Conservation (phyloP, 1,140 invertebrate genomes). For the Trialeurodes vaporariorum region DNA sequence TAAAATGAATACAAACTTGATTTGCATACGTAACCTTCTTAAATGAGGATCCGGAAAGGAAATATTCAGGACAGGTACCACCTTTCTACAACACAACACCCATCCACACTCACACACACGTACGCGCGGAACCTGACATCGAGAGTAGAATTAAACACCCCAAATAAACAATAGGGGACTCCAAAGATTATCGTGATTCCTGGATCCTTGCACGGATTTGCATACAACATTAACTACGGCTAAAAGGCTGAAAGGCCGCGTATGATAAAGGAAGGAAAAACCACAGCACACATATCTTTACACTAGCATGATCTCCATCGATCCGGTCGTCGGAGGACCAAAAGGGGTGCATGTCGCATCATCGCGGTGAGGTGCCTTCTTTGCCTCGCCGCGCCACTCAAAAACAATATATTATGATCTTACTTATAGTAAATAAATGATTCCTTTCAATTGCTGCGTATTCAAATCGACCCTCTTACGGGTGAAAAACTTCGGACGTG, state of each 20-base stretch:
- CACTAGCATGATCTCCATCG: not conserved
- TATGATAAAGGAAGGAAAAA: too few relatives aligned
- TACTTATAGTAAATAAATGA: constrained; percentile 1
- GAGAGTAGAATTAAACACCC: not conserved
- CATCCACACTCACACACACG: too few relatives aligned
- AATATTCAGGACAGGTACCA: not conserved
- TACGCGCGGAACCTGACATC: not conserved
- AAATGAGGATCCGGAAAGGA: not conserved
- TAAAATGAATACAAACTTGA: not conserved
- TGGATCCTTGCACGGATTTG: not conserved
- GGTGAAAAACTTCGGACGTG: not conserved
- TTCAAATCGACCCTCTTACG: not conserved
- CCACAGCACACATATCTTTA: not conserved
- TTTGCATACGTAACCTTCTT: not conserved
- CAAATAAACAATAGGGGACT: not conserved
- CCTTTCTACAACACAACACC: too few relatives aligned
- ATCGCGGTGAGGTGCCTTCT: too few relatives aligned
- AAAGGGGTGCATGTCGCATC: too few relatives aligned
- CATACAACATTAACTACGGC: not conserved
- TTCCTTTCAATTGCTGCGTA: not conserved
- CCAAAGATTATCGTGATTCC: not conserved
- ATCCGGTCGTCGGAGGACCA: too few relatives aligned
- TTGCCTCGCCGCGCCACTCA: not conserved
- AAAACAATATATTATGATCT: constrained; percentile 1
- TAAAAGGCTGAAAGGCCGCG: too few relatives aligned